Base-by-base conservation (phyloP, 1,140 invertebrate species). In the Oryctes rhinoceros region DNA sequence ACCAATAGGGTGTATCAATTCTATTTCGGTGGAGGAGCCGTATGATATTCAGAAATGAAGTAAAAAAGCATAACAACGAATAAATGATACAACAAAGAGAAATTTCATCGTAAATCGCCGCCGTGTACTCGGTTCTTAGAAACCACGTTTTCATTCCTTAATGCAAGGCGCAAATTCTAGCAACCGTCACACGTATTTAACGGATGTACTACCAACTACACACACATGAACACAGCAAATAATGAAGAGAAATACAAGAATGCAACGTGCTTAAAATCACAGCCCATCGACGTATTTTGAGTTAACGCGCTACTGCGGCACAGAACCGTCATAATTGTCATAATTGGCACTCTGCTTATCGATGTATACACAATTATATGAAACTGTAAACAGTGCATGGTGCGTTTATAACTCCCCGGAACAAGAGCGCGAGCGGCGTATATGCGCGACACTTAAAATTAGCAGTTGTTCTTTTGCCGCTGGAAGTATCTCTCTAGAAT, bases 391-490 rank as follows among this genome's bases (percentile, higher is more conserved):
- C 65, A 71, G 65, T 71, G 65, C 65, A 71, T 37, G 65, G 65
- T 71, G 65, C 65, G 65, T 71, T 71, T 71, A 71, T 24, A 71
- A 24, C 65, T 71, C 65, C 53, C 20, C 4, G 65, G 65, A 24
- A 71, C 65, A 71, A 71, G 65, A 35, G 65, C 39, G 65, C 35
- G 11, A 20, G 13, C 35, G 65, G 65, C 65, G 35, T 37, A 71
- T 15, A 18, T 59, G 3, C 53, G 53, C 53, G 53, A 74, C 75
- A 76, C 75, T 76, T 76, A 76, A 76, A 76, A 76, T 76, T 76
- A 76, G 39, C 75, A 76, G 37, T 76, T 76, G 75, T 76, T 76
- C 75, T 76, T 76, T 76, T 49, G n/a, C 75, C 47, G n/a, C 37
- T 37, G 18, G 37, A 49, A 76, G 75, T 76, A 76, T 76, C 20